Conservation (phyloP, 2,797 vertebrate genomes). For the Alca torda region DNA sequence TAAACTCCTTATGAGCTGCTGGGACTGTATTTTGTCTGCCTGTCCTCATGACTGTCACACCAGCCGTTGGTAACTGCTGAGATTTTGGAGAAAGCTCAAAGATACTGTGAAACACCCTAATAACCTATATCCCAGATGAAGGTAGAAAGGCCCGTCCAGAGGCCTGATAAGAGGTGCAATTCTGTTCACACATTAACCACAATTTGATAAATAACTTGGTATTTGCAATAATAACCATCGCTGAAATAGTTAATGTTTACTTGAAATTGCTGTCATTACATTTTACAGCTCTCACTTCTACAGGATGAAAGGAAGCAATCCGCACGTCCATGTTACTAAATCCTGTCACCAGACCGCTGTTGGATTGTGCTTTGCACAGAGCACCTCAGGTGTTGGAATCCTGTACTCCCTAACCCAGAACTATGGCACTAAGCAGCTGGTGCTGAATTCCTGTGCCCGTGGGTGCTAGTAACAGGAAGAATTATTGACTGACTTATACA, state of each 20-base stretch:
- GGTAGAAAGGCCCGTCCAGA: background rate
- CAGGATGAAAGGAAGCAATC: background rate
- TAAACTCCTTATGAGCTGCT: background rate
- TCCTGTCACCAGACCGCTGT: background rate
- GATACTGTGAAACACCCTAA: background rate
- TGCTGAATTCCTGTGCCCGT: background rate
- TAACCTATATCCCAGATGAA: background rate
- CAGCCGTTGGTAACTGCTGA: background rate
- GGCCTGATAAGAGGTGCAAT: background rate
- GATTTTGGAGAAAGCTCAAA: slow-evolving; percentile 4
- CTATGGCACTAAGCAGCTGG: background rate
- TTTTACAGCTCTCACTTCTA: slow-evolving; percentile 33
- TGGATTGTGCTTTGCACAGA: background rate
- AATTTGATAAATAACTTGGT: slow-evolving; percentile 23
- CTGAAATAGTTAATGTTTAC: slow-evolving; percentile 39
- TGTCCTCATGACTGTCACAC: background rate
- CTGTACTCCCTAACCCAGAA: background rate
- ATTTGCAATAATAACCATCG: background rate
- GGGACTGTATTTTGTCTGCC: background rate
- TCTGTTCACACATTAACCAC: slow-evolving; percentile 20
- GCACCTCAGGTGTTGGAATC: background rate
- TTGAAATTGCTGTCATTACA: background rate
- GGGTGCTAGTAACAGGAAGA: background rate
- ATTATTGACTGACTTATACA: background rate
- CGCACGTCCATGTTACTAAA: background rate